Percentiles rank a stretch among this genome's conserved stretches.
phyloP scores from a whole-genome alignment of 2,113 vertebrate genomes.

The Pyrgilauda ruficollis region DNA sequence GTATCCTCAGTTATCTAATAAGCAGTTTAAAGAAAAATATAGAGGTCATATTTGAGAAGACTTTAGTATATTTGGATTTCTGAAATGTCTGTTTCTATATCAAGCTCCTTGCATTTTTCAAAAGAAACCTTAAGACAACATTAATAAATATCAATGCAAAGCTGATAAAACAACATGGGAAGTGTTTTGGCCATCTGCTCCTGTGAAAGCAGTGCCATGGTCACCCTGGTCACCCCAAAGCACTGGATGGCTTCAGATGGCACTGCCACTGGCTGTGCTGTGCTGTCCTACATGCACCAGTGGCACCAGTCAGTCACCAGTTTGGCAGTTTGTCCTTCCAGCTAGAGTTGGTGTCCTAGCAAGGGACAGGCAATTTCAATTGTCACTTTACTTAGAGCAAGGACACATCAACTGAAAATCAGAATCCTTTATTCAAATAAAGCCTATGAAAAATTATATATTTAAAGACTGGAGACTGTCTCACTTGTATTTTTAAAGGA shows the following conservation, averaged over 20 bases:
- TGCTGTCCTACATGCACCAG: not conserved
- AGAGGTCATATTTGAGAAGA: not conserved
- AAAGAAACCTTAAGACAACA: not conserved
- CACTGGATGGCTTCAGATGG: not conserved
- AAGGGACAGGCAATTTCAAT: not conserved
- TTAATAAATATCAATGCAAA: not conserved
- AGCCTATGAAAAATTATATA: not conserved
- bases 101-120: not conserved
- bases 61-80: not conserved
- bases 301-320: accelerated
- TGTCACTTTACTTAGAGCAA: not conserved
- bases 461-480: not conserved
- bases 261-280: not conserved
- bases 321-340: not conserved
- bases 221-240: not conserved
- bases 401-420: not conserved
- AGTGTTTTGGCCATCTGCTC: not conserved
- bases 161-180: not conserved
- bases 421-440: not conserved
- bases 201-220: not conserved
- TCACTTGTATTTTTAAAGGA: not conserved
- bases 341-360: not conserved
- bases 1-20: not conserved
- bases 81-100: not conserved
- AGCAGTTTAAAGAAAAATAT: not conserved